Evolutionary conservation across 2,113 vertebrate species (phyloP), one percentile per base, ranked within the genome.

Genomic region (Ageneiosus marmoratus): DNA sequence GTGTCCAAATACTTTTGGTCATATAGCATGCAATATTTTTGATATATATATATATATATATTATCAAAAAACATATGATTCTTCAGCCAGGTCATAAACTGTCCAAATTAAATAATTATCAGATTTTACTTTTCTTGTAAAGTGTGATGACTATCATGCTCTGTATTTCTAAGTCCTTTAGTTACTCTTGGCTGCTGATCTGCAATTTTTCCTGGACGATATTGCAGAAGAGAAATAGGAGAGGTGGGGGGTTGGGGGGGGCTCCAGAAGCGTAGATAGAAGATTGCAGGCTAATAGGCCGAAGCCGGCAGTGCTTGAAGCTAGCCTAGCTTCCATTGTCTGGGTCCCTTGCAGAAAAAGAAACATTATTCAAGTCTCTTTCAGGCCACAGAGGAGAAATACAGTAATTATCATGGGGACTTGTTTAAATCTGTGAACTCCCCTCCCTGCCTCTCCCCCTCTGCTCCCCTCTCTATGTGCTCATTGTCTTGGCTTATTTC

Each of bases 401-500:
- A 88, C 85, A 95, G 94, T 94, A 95, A 95, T 96, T 96, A 87
- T 83, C 79, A 80, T 72, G 81, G 51, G 83, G 76, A 77, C 69
- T 44, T 48, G 77, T 84, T 78, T 77, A 85, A 87, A 87, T 84
- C 84, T 84, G 82, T 75, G 55, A 87, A 82, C 83, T 94, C 86
- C 70, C 89, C 93, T 77, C 90, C 91, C 92, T 91, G 76, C 79
- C 73, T 91, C 92, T 93, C 92, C 93, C 91, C 91, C 48, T 77
- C 67, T 44, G 46, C 29, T 77, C 79, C 62, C 74, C 77, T 83
- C 80, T 88, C 92, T 93, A 92, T 94, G 91, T 91, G 86, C 91
- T 92, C 89, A 95, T 96, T 96, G 95, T 96, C 92, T 95, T 93
- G 89, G 89, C 91, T 90, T 91, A 91, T 93, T 95, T 95, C 70